Evolutionary conservation across 2,113 vertebrate genomes (phyloP), one percentile per base, ranked within the genome.

Genomic region (Hemiprocne comata): DNA sequence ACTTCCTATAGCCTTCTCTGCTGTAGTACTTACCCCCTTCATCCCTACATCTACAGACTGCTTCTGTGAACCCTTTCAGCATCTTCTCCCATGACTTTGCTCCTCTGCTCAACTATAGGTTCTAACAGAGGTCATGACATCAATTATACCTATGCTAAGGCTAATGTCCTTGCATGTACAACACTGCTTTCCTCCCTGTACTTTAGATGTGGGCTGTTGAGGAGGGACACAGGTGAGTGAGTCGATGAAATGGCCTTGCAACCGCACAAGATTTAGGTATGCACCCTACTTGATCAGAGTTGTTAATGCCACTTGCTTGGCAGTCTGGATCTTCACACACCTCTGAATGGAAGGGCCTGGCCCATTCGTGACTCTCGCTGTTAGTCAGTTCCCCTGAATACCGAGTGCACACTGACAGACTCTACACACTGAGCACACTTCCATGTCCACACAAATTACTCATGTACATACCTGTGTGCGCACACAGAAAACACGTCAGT

Each of bases 351-450:
- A 62, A 94, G 33, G 34, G 33, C 13, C 57, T 44, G 57, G 21
- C 24, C 24, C 19, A 17, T 48, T 53, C 7, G 2, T 6, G 28
- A 46, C 44, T 46, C 40, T 54, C 0, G 0, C 10, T 31, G 34
- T 57, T 61, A 44, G 31, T 9, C 55, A 34, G 20, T 15, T 18
- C 17, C 34, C 61, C 26, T 15, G 28, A 62, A 85, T 0, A 40
- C 38, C 42, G 50, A 54, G 9, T 3, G 13, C 25, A 20, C 11
- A n/a, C 0, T n/a, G 26, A 29, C 26, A 55, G 57, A 15, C 14
- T 24, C 31, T 28, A 25, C n/a, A 44, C 28, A 6, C 13, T 6
- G 62, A 23, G 11, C 40, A 58, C 9, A 12, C 31, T 44, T 21
- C 54, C 15, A 15, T 0, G 7, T 34, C 42, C 50, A n/a, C 44